These are phyloP conservation scores for Ryuthela nishihirai DNA, from an alignment of 2,888 invertebrate species.

Conservation along the genomic window DNA sequence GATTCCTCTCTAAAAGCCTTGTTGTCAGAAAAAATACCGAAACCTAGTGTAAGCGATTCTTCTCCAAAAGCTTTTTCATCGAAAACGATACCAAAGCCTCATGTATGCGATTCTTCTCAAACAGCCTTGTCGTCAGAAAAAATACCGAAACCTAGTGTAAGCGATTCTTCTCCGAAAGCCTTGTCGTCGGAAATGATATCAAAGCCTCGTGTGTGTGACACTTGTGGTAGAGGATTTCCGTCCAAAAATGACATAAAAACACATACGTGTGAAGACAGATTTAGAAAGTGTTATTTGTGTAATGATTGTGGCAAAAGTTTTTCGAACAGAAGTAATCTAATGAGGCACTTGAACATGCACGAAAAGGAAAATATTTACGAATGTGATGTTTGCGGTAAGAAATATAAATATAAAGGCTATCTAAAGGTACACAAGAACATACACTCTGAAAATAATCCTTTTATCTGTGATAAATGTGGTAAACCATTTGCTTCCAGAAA, in stretches of 20 bases:
- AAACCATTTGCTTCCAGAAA: not conserved
- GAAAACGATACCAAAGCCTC: no score
- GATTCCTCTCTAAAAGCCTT: no score
- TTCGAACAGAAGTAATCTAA: not conserved
- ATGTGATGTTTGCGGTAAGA: not conserved
- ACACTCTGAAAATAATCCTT: not conserved
- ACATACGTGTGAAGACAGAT: not conserved
- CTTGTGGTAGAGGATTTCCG: not conserved
- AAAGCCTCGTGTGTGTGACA: not conserved
- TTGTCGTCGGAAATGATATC: no score
- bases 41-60: no score
- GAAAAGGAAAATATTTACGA: not conserved
- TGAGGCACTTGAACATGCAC: not conserved
- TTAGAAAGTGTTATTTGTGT: slow-evolving; percentile 1
- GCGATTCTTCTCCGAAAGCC: no score
- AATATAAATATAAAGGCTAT: not conserved
- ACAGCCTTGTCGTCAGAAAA: no score
- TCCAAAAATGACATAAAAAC: not conserved
- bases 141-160: no score
- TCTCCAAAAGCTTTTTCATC: no score
- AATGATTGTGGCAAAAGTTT: slow-evolving; percentile 4
- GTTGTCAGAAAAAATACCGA: no score
- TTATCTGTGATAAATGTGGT: not conserved
- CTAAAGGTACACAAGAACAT: not conserved
- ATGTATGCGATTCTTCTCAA: no score